A percentile compares a stretch with the other conserved stretches of the same genome.
Conservation (phyloP, 2,113 vertebrate species). For the Erythrolamprus reginae region DNA sequence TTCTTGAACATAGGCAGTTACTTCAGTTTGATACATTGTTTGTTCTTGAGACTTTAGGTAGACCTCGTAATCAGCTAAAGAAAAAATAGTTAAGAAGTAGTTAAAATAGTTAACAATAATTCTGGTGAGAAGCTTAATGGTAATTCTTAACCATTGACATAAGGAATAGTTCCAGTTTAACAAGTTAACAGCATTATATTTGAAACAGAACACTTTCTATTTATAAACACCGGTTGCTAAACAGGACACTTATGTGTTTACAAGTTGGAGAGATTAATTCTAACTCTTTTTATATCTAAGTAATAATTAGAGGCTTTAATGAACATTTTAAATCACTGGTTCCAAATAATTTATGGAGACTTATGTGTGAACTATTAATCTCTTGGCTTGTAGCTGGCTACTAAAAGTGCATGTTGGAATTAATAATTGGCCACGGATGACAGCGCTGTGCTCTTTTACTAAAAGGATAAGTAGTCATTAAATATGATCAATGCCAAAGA, state of each 20-base stretch:
- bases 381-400: background rate
- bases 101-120: constrained; percentile 36
- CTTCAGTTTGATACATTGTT: constrained; percentile 81
- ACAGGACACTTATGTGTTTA: background rate
- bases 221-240: background rate
- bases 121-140: constrained; percentile 9
- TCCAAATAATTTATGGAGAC: background rate
- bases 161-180: background rate
- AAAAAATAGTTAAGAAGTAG: constrained; percentile 26
- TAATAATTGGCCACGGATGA: background rate
- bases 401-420: background rate
- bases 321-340: background rate
- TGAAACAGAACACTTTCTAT: background rate
- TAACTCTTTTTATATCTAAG: background rate
- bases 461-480: background rate
- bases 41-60: constrained; percentile 85
- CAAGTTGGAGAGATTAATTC: background rate
- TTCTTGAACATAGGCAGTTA: constrained; percentile 81
- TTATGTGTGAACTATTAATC: background rate
- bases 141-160: background rate
- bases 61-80: constrained; percentile 85
- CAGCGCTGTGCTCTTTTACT: background rate
- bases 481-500: background rate
- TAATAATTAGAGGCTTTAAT: background rate
- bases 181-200: background rate